Evolutionary conservation across 2,113 vertebrate genomes (phyloP), one percentile per base, ranked within the genome.

Genomic region (Spea multiplicata): DNA sequence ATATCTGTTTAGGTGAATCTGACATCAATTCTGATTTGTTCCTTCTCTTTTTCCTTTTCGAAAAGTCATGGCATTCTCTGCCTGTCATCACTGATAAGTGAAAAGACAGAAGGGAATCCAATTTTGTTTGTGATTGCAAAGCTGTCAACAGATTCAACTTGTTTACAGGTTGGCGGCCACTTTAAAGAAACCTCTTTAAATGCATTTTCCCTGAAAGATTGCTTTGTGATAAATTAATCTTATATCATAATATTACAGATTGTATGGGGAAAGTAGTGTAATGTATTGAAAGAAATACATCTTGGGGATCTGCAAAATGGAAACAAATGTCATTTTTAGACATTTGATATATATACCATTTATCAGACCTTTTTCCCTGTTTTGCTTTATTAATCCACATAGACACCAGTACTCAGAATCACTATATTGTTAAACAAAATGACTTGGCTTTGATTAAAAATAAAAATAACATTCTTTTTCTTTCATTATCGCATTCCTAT

Each of bases 1-100:
- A 87, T 87, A 88, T 88, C 86, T 86, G 75, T 87, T 86, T 78
- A 76, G 78, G 74, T 70, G 87, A 87, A 89, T 82, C 78, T 88
- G 86, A 86, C 84, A 85, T 81, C 76, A 65, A 78, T 74, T 69
- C 80, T 73, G 73, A 88, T 86, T 85, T 91, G 83, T 89, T 84
- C 82, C 84, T 83, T 80, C 50, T 4, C 81, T 30, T 30, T 85
- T 81, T 84, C 86, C 81, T 86, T 86, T 86, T 77, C 78, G 46
- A 84, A 84, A 83, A 87, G 81, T 85, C 82, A 84, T 75, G 84
- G 90, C 77, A 78, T 78, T 87, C 84, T 87, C 78, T 67, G 65
- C 78, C 82, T 91, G 88, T 90, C 89, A 89, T 86, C 87, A 85
- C 66, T 91, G 88, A 86, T 89, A 88, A 90, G 88, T 87, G 84